A percentile compares a stretch with the other conserved stretches of the same genome.
phyloP scores from a whole-genome alignment of 2,113 vertebrate species.

The Helogale parvula region DNA sequence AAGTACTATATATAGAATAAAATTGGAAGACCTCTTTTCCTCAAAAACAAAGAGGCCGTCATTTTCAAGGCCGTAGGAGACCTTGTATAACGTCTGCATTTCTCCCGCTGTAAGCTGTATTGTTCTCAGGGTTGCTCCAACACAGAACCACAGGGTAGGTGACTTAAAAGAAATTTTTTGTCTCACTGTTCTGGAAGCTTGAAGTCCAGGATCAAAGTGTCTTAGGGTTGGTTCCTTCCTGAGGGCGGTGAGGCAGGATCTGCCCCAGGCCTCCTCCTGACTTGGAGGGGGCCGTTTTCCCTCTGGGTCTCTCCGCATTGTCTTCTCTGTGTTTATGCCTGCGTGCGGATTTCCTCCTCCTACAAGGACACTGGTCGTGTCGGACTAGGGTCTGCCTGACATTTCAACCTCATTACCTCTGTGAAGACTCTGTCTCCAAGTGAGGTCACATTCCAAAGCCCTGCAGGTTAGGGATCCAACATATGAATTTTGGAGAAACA shows the following conservation, averaged over 20 bases:
- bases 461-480: background rate
- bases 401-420: background rate
- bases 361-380: background rate
- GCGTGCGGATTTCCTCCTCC: background rate
- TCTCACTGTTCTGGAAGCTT: background rate
- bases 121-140: background rate
- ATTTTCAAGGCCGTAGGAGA: background rate
- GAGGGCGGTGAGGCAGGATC: background rate
- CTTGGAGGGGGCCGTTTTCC: background rate
- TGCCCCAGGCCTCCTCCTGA: too few relatives aligned
- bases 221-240: background rate
- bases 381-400: background rate
- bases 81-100: background rate
- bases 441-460: background rate
- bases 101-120: background rate
- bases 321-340: background rate
- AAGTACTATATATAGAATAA: background rate
- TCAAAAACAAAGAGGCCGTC: background rate
- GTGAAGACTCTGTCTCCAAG: background rate
- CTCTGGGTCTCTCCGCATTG: background rate
- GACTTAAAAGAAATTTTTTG: background rate
- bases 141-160: background rate
- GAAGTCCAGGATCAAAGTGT: background rate
- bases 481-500: background rate
- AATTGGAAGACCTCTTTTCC: background rate